Evolutionary conservation across 2,113 vertebrate genomes (phyloP).

Genomic region (Labeo catla): DNA sequence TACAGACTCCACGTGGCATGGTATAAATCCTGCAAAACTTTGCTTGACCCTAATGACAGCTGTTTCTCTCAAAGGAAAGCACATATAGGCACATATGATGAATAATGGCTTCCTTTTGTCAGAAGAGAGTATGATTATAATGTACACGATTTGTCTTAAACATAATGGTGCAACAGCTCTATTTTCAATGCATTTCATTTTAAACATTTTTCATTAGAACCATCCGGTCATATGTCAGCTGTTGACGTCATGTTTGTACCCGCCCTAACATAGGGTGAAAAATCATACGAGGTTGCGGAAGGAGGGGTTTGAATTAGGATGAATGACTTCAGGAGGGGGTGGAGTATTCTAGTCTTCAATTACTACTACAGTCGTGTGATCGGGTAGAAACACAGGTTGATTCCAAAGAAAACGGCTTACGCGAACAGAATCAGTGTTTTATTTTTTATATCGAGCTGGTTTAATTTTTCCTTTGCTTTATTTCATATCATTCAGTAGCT

Average conservation of each 20-base stretch:
- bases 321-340: constrained; percentile 23
- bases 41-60: neutral
- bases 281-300: neutral
- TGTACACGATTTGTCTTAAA: too few species aligned
- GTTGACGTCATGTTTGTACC: neutral
- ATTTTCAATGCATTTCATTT: neutral
- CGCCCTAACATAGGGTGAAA: neutral
- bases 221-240: neutral
- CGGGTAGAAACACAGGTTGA: constrained; percentile 23
- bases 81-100: neutral
- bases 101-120: neutral
- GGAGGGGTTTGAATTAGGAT: neutral
- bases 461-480: neutral
- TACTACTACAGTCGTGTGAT: constrained; percentile 37
- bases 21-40: neutral
- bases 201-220: neutral
- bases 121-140: neutral
- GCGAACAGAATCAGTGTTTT: neutral
- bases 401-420: neutral
- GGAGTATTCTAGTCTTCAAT: neutral
- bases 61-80: neutral
- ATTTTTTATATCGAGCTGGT: neutral
- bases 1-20: constrained; percentile 35
- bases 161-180: neutral
- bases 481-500: neutral